These are phyloP conservation scores for Sphaeridia pumilis DNA, from an alignment of 2,888 invertebrate species.

Conservation along the genomic window DNA sequence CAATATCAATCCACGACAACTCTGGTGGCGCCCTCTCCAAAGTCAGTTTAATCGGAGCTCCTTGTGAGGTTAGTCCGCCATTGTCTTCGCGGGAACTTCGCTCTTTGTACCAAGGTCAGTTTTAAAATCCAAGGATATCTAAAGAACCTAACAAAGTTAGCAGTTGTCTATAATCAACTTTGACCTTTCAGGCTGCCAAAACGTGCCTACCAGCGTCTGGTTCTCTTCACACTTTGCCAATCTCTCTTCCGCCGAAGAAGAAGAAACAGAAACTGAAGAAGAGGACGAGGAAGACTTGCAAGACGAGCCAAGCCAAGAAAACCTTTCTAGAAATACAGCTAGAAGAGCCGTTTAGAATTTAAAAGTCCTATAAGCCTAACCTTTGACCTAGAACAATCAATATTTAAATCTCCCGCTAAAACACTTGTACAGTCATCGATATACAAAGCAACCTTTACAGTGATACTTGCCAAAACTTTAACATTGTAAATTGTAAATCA, in stretches of 20 bases:
- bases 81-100: constrained; percentile 40
- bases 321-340: constrained; percentile 24
- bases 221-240: constrained; percentile 32
- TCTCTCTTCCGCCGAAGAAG: too few relatives aligned
- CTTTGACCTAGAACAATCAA: too few relatives aligned
- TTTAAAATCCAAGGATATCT: too few relatives aligned
- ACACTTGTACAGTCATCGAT: too few relatives aligned
- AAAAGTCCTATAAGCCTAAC: too few relatives aligned
- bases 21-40: constrained; percentile 37
- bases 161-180: not conserved
- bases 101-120: constrained; percentile 38
- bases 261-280: constrained; percentile 15
- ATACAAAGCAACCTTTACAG: constrained; percentile 10
- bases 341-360: constrained; percentile 14
- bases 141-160: too few relatives aligned
- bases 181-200: constrained; percentile 44
- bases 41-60: constrained; percentile 43
- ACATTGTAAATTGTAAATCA: too few relatives aligned
- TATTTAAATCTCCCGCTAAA: too few relatives aligned
- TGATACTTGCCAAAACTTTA: constrained; percentile 18
- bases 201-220: constrained; percentile 43
- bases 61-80: constrained; percentile 42
- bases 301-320: constrained; percentile 16
- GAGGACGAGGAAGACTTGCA: constrained; percentile 16
- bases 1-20: constrained; percentile 37